These are phyloP conservation scores for Kradibia gibbosae DNA, from an alignment of 1,140 invertebrate species.

Conservation along the genomic window DNA sequence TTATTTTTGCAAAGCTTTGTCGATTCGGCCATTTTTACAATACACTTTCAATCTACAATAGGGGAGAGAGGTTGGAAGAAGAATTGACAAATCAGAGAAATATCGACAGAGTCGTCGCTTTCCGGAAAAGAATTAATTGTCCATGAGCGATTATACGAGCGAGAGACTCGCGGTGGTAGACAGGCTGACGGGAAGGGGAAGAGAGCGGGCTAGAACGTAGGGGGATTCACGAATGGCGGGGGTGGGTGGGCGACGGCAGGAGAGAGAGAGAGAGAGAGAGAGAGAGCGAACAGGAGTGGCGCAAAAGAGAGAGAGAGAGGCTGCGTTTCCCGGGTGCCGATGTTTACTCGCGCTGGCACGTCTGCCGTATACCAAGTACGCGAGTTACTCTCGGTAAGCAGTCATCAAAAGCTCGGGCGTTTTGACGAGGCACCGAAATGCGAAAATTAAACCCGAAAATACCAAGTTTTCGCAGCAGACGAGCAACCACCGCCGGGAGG, in stretches of 20 bases:
- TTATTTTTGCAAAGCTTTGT: too few relatives aligned
- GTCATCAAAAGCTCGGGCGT: slow-evolving; percentile 33
- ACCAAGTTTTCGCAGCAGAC: slow-evolving; percentile 10
- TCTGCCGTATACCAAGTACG: background rate
- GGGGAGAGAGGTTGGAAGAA: too few relatives aligned
- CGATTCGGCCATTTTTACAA: too few relatives aligned
- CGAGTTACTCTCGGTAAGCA: slow-evolving; percentile 27
- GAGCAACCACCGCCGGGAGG: background rate
- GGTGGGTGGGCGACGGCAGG: background rate
- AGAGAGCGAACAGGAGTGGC: background rate
- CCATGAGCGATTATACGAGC: background rate
- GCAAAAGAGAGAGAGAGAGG: background rate
- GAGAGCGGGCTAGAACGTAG: background rate
- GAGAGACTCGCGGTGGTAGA: background rate
- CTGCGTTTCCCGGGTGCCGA: background rate
- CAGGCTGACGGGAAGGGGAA: slow-evolving; percentile 23
- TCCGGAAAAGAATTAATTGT: background rate
- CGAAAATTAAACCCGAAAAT: slow-evolving; percentile 33
- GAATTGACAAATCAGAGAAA: too few relatives aligned
- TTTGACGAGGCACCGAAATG: slow-evolving; percentile 28
- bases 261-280: background rate
- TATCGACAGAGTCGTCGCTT: too few relatives aligned
- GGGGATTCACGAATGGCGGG: background rate
- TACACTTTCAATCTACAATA: too few relatives aligned
- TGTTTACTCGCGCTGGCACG: slow-evolving; percentile 27